These are phyloP conservation scores for Aphrocallistes beatrix DNA, from an alignment of 37 sponge, comb jelly and placozoan species.

Conservation along the genomic window DNA sequence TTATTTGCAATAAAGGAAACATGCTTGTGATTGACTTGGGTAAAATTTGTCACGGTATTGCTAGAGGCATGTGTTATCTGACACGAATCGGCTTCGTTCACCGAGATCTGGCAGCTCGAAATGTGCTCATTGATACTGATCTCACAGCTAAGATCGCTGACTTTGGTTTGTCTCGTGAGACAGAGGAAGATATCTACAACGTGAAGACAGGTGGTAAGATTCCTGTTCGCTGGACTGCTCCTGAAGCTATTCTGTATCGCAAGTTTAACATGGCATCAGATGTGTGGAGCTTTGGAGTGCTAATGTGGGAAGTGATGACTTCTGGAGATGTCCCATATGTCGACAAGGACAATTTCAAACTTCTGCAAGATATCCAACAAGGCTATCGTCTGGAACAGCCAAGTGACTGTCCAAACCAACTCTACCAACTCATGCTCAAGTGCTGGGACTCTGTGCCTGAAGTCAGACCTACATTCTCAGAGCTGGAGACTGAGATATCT, in stretches of 20 bases:
- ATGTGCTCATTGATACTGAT: neutral
- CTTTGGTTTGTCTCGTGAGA: constrained; percentile 32
- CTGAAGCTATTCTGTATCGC: constrained; percentile 9
- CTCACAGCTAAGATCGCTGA: constrained; percentile 24
- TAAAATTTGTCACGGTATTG: neutral
- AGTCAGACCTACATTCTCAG: neutral
- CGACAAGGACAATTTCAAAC: constrained; percentile 54
- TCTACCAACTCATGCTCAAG: neutral
- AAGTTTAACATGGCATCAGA: constrained; percentile 33
- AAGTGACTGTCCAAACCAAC: neutral
- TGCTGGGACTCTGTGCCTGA: constrained; percentile 4
- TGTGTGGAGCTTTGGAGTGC: constrained; percentile 84
- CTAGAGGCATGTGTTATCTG: constrained; percentile 12
- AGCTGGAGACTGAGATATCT: neutral
- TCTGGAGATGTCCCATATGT: constrained; percentile 59
- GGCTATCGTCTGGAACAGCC: neutral
- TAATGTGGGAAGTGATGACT: constrained; percentile 79
- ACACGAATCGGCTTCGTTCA: neutral
- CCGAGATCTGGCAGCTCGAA: neutral
- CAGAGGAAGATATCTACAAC: constrained; percentile 20
- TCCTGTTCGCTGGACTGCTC: constrained; percentile 33
- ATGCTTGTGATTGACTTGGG: neutral
- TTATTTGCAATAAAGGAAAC: neutral
- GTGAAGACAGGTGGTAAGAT: constrained; percentile 20
- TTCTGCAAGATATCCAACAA: constrained; percentile 7